Conservation (phyloP, 2,888 invertebrate species). For the Drosophila mayaguana region DNA sequence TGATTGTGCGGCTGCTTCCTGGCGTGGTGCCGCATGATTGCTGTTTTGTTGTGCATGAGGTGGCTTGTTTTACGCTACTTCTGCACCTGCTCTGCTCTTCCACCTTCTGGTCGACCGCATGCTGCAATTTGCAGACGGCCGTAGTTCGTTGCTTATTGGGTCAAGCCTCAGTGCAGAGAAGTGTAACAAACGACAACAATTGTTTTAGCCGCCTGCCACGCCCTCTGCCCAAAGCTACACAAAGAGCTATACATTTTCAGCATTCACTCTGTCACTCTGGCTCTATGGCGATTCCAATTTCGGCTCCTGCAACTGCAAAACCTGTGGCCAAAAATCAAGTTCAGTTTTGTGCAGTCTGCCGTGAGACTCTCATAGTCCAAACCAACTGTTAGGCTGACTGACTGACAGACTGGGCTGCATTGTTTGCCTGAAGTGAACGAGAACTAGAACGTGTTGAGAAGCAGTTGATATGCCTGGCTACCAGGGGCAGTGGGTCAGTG, state of each 20-base stretch:
- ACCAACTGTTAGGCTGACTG: conserved; percentile 5
- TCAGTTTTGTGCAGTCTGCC: conserved; percentile 64
- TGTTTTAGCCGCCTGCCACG: conserved; percentile 53
- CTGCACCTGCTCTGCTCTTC: background rate
- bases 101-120: background rate
- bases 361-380: conserved; percentile 24
- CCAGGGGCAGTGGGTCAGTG: conserved; percentile 39
- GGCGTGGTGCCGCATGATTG: conserved; percentile 43
- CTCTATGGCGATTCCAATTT: conserved; percentile 17
- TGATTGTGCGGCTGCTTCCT: conserved; percentile 10
- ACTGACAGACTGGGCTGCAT: conserved; percentile 22
- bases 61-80: conserved; percentile 42
- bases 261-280: conserved; percentile 20
- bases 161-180: conserved; percentile 61
- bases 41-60: conserved; percentile 54
- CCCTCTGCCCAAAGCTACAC: conserved; percentile 7
- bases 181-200: conserved; percentile 69
- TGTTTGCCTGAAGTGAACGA: conserved; percentile 34
- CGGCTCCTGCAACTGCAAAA: conserved; percentile 8
- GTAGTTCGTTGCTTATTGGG: conserved; percentile 67
- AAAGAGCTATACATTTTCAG: conserved; percentile 21
- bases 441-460: conserved; percentile 18
- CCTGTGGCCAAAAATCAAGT: conserved; percentile 63
- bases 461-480: conserved; percentile 15
- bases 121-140: conserved; percentile 11